Conservation (phyloP, 2,888 invertebrate species). For the Pristionchus maxplancki region DNA sequence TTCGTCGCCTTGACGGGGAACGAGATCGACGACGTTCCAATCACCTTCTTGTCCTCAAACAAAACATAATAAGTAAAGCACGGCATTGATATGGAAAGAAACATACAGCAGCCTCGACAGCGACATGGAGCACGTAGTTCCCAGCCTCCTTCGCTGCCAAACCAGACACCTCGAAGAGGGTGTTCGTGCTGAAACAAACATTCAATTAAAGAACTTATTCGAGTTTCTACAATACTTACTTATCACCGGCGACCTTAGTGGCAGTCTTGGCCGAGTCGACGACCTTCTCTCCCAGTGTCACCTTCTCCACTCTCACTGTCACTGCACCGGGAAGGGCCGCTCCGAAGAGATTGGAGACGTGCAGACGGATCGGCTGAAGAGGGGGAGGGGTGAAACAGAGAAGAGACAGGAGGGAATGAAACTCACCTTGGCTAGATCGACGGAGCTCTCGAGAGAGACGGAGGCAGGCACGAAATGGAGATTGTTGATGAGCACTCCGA, state of each 20-base stretch:
- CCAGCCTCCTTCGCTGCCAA: conserved; percentile 42
- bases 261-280: conserved; percentile 40
- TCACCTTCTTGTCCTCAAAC: conserved; percentile 50
- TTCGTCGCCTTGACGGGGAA: conserved; percentile 45
- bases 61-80: neutral
- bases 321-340: conserved; percentile 33
- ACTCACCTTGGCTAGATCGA: conserved; percentile 48
- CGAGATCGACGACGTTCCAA: conserved; percentile 14
- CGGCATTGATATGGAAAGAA: no score
- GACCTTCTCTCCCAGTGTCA: neutral
- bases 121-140: conserved; percentile 29
- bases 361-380: conserved; percentile 47
- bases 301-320: conserved; percentile 45
- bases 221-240: neutral
- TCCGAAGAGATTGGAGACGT: conserved; percentile 46
- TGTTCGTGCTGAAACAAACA: conserved; percentile 34
- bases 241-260: conserved; percentile 40
- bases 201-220: neutral
- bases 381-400: neutral
- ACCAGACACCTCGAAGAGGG: conserved; percentile 32
- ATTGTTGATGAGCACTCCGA: conserved; percentile 85
- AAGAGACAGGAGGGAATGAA: neutral
- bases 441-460: conserved; percentile 27
- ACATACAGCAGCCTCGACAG: conserved; percentile 43
- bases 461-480: conserved; percentile 85